Evolutionary conservation across 2,113 vertebrate genomes (phyloP), one percentile per base, ranked within the genome.

Genomic region (Camelus bactrianus): DNA sequence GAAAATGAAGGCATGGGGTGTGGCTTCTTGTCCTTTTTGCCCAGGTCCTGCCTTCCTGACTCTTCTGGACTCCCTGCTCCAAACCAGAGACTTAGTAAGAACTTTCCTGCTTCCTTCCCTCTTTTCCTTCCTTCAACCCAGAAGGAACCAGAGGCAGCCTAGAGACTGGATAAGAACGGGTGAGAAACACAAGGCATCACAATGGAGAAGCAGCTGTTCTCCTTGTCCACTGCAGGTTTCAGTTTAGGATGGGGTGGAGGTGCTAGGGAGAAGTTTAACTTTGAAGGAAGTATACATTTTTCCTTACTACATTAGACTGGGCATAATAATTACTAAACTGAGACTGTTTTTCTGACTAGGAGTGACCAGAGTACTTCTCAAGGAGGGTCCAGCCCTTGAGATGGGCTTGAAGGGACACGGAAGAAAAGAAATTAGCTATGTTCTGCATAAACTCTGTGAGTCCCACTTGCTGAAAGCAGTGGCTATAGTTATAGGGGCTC

Each of bases 1-100:
- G 24, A 24, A 19, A 70, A 75, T 7, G 38, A 46, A 58, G 6
- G 1, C 0, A 2, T 5, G 5, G 1, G 1, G 26, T 24, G 24
- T 52, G 14, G 0, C 30, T 94, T 89, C 58, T 81, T 75, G 7
- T 60, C 77, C 42, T 30, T 69, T 82, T 32, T 15, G 5, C 7
- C 28, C 32, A 83, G 32, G 26, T 83, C 50, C 13, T 79, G 48
- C 15, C 60, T 50, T 64, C 32, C 35, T 35, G 9, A 75, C 32
- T 67, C 30, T 72, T 79, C 60, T 22, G 9, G 42, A 11, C 16
- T 28, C 3, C 54, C 0, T 0, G 0, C 22, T 90, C 35, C 38
- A 92, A 79, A 42, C 32, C 72, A 89, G 38, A 92, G 12, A 67
- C 16, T 65, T 67, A 42, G 38, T 42, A 42, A 42, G 38, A 42